Conservation (phyloP, 2,113 vertebrate species). For the Cavia aperea region DNA sequence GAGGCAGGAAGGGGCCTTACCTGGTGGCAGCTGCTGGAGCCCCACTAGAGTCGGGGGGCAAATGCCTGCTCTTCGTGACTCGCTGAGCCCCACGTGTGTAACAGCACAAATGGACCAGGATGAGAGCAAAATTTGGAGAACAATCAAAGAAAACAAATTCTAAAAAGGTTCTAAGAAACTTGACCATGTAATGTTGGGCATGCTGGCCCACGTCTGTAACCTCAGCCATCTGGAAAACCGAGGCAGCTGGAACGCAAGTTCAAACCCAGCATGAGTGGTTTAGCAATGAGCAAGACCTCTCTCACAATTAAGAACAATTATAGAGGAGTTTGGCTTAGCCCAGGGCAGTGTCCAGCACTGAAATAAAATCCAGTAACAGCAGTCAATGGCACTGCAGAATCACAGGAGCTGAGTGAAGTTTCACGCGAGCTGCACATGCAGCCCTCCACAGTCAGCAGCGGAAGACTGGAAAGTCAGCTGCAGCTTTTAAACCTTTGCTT, state of each 20-base stretch:
- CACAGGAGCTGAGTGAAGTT: slow-evolving; percentile 10
- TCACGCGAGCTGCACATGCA: slow-evolving; percentile 14
- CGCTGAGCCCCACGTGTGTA: no score
- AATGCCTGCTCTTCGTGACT: not conserved
- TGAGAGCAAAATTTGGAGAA: not conserved
- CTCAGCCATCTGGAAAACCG: not conserved
- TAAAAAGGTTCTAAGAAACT: not conserved
- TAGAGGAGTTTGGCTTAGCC: no score
- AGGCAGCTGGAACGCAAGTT: not conserved
- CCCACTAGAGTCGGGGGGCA: no score
- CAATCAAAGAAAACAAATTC: not conserved
- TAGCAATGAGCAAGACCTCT: not conserved
- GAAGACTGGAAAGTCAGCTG: not conserved
- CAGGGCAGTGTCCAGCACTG: not conserved
- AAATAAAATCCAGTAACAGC: not conserved
- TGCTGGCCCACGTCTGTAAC: no score
- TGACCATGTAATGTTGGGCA: not conserved
- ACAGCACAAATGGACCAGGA: not conserved
- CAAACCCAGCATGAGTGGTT: not conserved
- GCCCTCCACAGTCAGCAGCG: slow-evolving; percentile 26
- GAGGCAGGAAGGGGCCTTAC: not conserved
- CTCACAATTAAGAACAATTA: not conserved
- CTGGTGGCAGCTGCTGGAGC: rapidly evolving
- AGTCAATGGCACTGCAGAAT: slow-evolving; percentile 16
- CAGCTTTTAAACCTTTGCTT: slow-evolving; percentile 23